Percentiles rank a stretch among this genome's conserved stretches.
These are phyloP conservation scores for Agriotes lineatus DNA, from an alignment of 2,888 invertebrate species.

Conservation along the genomic window DNA sequence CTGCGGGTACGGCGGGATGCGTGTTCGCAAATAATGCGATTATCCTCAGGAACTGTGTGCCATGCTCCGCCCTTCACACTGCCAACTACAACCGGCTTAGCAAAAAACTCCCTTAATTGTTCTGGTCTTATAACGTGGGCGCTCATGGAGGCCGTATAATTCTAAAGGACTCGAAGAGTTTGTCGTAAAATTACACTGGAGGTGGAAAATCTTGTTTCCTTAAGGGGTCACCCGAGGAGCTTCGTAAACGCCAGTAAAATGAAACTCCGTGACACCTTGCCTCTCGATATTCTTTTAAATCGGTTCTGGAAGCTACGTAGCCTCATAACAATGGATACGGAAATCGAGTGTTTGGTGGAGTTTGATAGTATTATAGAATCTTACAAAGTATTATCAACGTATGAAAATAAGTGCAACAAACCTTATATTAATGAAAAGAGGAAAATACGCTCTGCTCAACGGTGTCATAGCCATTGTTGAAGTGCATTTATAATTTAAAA, in stretches of 20 bases:
- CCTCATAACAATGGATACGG: not conserved
- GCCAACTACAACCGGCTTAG: slow-evolving; percentile 18
- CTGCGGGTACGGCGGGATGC: slow-evolving; percentile 52
- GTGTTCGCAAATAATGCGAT: slow-evolving; percentile 60
- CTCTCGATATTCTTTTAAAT: slow-evolving; percentile 7
- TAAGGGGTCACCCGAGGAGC: too few species aligned
- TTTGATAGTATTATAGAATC: too few species aligned
- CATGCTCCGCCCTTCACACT: not conserved
- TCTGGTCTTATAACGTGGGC: slow-evolving; percentile 16
- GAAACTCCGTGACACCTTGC: slow-evolving; percentile 1
- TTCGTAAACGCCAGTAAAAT: not conserved
- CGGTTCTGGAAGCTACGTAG: not conserved
- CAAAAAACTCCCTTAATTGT: slow-evolving; percentile 32
- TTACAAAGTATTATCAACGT: too few species aligned
- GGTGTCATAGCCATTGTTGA: too few species aligned
- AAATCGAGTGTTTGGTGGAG: too few species aligned
- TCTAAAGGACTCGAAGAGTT: slow-evolving; percentile 28
- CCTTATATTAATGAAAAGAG: too few species aligned
- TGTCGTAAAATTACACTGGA: slow-evolving; percentile 26
- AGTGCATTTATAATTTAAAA: too few species aligned
- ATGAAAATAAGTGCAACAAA: too few species aligned
- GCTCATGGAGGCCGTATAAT: slow-evolving; percentile 26
- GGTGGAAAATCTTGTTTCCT: not conserved
- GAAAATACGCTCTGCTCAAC: too few species aligned
- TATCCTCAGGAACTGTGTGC: slow-evolving; percentile 53